Base-by-base conservation (phyloP, 1,140 invertebrate genomes). In the Trinorchestia longiramus region DNA sequence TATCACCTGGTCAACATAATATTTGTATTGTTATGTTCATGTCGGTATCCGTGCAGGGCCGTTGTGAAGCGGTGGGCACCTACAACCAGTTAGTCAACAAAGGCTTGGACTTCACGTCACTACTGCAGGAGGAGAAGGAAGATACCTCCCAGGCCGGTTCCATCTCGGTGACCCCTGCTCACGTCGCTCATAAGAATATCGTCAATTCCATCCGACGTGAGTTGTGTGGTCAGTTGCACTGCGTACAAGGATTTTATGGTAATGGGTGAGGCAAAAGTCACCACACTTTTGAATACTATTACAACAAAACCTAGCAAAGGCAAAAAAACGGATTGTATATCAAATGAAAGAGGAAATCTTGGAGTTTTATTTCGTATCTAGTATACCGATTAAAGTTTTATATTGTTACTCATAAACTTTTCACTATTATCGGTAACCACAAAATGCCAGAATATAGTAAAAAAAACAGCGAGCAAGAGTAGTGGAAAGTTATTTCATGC, bases 101-200 rank as follows among this genome's bases (percentile, higher is more conserved):
- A 62, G 97, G 97, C 36, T 96, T 97, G 57, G 97, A 97, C 96
- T 97, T 97, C 96, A 97, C 97, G 0, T 97, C 97, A 3, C 96
- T 97, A 15, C 95, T 97, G 45, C 97, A 97, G 95, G 95, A 97
- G 42, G 96, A 97, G 96, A 95, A 96, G n/a, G 96, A 95, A 40
- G 97, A 97, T 40, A 97, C 92, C 17, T 94, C 92, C 40, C 11
- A 47, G 41, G 92, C 92, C 97, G 95, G 97, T 97, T 57, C 97
- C 97, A 47, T 62, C 95, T 4, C 62, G 45, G 41, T 57, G 77
- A 92, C 43, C 43, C 42, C 88, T 23, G 90, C 62, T 4, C 77
- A 88, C n/a, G 87, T 45, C 47, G 43, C 41, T n/a, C 95, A 96
- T 42, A 95, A 87, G 42, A 96, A 94, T 94, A 53, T 87, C 4